Percentiles rank a stretch among this genome's conserved stretches.
These are phyloP conservation scores for Podabrus alpinus DNA, from an alignment of 2,888 invertebrate species.

Conservation along the genomic window DNA sequence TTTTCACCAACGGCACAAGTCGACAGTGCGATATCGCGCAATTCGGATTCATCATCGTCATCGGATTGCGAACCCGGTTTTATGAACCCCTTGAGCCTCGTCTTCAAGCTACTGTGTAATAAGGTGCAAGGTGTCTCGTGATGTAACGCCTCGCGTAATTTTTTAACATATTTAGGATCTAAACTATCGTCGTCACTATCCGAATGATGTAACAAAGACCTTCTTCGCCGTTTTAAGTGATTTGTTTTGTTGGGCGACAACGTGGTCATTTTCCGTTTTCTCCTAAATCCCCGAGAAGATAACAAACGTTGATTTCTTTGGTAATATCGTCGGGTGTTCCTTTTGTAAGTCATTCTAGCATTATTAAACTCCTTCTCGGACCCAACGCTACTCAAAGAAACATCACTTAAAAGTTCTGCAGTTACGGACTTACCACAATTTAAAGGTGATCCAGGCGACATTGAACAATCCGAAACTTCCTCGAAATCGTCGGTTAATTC, in stretches of 20 bases:
- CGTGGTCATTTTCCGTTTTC: neutral
- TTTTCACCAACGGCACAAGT: neutral
- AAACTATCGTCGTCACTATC: conserved; percentile 37
- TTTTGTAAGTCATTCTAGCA: conserved; percentile 13
- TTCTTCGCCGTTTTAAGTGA: neutral
- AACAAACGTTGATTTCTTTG: neutral
- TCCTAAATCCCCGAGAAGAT: neutral
- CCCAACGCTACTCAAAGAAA: conserved; percentile 55
- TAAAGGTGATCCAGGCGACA: conserved; percentile 40
- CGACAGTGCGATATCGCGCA: conserved; percentile 23
- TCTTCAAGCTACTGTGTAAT: conserved; percentile 46
- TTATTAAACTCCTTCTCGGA: conserved; percentile 36
- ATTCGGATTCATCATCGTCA: conserved; percentile 21
- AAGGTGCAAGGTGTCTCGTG: conserved; percentile 45
- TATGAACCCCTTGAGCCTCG: conserved; percentile 48
- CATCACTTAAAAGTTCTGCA: conserved; percentile 51
- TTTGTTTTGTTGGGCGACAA: neutral
- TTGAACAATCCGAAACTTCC: conserved; percentile 53
- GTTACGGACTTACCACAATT: conserved; percentile 51
- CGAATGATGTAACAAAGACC: neutral
- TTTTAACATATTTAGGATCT: conserved; percentile 46
- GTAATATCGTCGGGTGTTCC: conserved; percentile 2
- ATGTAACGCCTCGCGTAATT: conserved; percentile 61
- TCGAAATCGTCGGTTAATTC: conserved; percentile 54
- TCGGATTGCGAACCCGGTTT: conserved; percentile 15